Evolutionary conservation across 2,113 vertebrate genomes (phyloP), one percentile per base, ranked within the genome.

Genomic region (Urocynchramus pylzowi): DNA sequence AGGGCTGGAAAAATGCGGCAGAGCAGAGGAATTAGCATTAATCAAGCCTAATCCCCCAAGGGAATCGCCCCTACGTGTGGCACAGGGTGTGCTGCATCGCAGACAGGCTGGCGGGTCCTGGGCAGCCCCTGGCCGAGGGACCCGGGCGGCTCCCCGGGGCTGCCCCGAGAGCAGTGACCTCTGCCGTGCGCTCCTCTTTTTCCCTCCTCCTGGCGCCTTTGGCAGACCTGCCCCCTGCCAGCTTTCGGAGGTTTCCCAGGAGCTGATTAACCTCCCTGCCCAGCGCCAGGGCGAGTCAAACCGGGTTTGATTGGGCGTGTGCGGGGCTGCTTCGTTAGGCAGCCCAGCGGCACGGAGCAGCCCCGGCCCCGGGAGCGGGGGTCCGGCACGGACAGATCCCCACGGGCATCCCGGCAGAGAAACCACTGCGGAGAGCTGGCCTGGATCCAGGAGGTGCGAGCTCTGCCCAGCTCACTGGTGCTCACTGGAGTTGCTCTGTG

Each of bases 1-100:
- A 37, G n/a, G 49, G 90, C 89, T 93, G 90, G 49, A 71, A 83
- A 87, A 85, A 74, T 6, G 11, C 61, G 4, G 5, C 52, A 27
- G 52, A 57, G 79, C 69, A 59, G 74, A 94, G 74, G 85, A 94
- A 96, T 94, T 95, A 95, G 56, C 56, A 53, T 92, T 75, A 93
- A 95, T 93, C 57, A 84, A 84, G 67, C 60, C 60, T 96, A 95
- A 96, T 95, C 87, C 70, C 24, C 80, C 3, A 0, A 27, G 69
- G 93, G 69, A 77, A 84, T 24, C 3, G 1, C 52, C 78, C 67
- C 8, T 0, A 6, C 54, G 83, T 30, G 49, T 19, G 67, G 70
- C n/a, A 7, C 53, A 30, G 14, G n/a, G 16, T 1, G 4, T 37
- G 90, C 75, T 45, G 52, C 59, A 54, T 70, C 89, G 80, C 91